Conservation (phyloP, 2,888 invertebrate species). For the Callimorpha dominula region DNA sequence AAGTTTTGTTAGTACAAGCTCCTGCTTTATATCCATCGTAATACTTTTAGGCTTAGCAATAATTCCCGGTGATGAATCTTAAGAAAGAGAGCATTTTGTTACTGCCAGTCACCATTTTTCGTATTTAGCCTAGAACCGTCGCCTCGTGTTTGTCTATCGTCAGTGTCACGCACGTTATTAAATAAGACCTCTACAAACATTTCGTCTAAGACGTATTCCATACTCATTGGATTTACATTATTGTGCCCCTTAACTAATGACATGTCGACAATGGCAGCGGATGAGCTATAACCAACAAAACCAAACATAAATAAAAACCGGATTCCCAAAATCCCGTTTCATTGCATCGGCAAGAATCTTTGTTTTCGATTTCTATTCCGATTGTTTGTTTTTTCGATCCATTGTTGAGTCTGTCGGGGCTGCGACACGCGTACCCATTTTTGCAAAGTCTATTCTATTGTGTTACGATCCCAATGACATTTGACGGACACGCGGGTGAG, state of each 20-base stretch:
- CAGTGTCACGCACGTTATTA: constrained; percentile 14
- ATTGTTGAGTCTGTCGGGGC: constrained; percentile 78
- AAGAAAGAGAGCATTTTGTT: neutral
- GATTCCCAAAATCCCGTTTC: constrained; percentile 86
- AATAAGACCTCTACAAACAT: constrained; percentile 18
- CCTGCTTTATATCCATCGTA: neutral
- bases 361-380: constrained; percentile 85
- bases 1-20: too few species aligned
- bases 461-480: constrained; percentile 78
- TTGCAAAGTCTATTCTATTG: constrained; percentile 84
- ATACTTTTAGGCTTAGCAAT: neutral
- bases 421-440: constrained; percentile 83
- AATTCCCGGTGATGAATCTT: neutral
- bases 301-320: constrained; percentile 81
- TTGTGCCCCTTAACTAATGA: constrained; percentile 56
- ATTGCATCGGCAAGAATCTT: constrained; percentile 81
- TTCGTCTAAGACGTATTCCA: constrained; percentile 39
- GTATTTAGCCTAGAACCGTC: constrained; percentile 5
- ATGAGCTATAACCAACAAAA: constrained; percentile 68
- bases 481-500: constrained; percentile 75
- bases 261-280: constrained; percentile 67
- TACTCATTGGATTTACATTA: constrained; percentile 57
- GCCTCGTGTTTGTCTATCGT: constrained; percentile 13
- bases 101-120: neutral
- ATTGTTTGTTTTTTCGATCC: constrained; percentile 84